phyloP scores from a whole-genome alignment of 2,888 invertebrate species.

The Acleris sparsana region DNA sequence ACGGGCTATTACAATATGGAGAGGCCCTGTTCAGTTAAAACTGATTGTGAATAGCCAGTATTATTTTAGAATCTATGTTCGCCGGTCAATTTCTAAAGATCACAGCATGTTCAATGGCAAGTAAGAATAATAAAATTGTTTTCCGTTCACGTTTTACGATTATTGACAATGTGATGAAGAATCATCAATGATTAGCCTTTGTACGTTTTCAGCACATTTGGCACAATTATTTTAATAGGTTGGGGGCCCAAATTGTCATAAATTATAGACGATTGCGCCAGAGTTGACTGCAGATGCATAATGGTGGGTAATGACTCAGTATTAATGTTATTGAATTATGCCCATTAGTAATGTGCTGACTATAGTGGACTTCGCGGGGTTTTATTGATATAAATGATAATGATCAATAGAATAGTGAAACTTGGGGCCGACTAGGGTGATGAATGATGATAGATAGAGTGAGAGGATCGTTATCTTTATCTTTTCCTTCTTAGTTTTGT shows the following conservation, averaged over 20 bases:
- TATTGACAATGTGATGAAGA: constrained; percentile 24
- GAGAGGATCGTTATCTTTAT: no score
- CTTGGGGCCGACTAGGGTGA: no score
- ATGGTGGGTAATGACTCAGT: constrained; percentile 10
- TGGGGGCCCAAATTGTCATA: constrained; percentile 18
- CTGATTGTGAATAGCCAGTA: no score
- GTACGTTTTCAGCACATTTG: constrained; percentile 25
- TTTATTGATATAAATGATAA: no score
- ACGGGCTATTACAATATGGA: no score
- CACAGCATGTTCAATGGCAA: neutral
- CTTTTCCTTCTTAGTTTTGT: no score
- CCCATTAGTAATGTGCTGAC: constrained; percentile 10
- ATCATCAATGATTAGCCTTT: constrained; percentile 14
- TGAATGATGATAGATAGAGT: no score
- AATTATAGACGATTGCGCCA: constrained; percentile 22
- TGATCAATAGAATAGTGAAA: no score
- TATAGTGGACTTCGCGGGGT: neutral
- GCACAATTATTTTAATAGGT: constrained; percentile 32
- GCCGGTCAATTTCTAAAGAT: neutral
- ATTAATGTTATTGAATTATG: constrained; percentile 25
- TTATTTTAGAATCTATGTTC: no score
- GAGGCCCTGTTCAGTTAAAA: no score
- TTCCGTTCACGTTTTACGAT: neutral
- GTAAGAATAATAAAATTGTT: neutral
- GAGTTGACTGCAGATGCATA: constrained; percentile 25